These are phyloP conservation scores for Myotis davidii DNA, from an alignment of 2,113 vertebrate species.

Conservation along the genomic window DNA sequence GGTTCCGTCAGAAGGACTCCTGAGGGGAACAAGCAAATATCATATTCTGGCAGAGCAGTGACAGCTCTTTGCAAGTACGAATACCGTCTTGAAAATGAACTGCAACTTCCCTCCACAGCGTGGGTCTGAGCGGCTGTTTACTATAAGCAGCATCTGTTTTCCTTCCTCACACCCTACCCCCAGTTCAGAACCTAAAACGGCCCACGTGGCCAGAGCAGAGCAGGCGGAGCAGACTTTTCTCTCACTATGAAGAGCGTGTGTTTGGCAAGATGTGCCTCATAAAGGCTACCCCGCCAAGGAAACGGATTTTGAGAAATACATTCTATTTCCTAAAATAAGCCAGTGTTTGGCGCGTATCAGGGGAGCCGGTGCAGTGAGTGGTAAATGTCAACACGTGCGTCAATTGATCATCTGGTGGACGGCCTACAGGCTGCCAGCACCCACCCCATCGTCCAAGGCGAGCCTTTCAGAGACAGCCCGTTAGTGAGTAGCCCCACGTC, in stretches of 20 bases:
- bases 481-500: constrained; percentile 59
- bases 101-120: not conserved
- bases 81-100: constrained; percentile 25
- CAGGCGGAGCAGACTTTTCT: not conserved
- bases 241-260: not conserved
- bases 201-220: not conserved
- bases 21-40: not conserved
- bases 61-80: constrained; percentile 7
- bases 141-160: not conserved
- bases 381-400: not conserved
- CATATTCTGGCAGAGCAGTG: not conserved
- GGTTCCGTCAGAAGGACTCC: constrained; percentile 52
- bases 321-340: constrained; percentile 50
- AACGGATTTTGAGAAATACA: constrained; percentile 3
- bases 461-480: constrained; percentile 55
- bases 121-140: constrained; percentile 3
- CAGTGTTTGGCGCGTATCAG: constrained; percentile 11
- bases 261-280: not conserved
- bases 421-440: not conserved
- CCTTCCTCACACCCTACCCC: not conserved
- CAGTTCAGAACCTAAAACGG: constrained; percentile 29
- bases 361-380: not conserved
- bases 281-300: not conserved
- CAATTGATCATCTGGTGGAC: not conserved
- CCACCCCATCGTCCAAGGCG: not conserved